Evolutionary conservation across 2,888 invertebrate species (phyloP), one percentile per base, ranked within the genome.

Genomic region (Meganola albula): DNA sequence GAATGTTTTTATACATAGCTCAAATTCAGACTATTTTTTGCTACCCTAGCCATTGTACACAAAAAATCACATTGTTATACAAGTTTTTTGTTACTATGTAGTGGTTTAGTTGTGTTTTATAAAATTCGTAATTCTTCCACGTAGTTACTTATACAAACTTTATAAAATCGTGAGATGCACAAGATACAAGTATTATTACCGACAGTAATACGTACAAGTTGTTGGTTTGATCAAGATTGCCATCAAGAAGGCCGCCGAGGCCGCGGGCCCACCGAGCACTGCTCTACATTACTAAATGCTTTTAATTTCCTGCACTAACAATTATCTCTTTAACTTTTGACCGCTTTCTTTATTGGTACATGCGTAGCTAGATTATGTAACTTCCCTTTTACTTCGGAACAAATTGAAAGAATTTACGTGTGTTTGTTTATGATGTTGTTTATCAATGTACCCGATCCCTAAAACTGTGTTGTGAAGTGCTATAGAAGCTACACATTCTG

Each of bases 321-420:
- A 84, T 85, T 85, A 85, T 82, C 79, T 82, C 63, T 67, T 83
- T 83, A 80, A 84, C 83, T 72, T 82, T 75, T 84, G 83, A 84
- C 84, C 84, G 79, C 79, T 80, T 79, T 84, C 80, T 79, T 74
- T 63, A 69, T 70, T 63, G 60, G 58, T 63, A 67, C 68, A n/a
- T n/a, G n/a, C 66, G 66, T n/a, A 62, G 57, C 58, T 45, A 53
- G 47, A 58, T 80, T 75, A 60, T 61, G 65, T 60, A 78, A 77
- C 70, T 63, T 74, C 74, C 74, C 60, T 60, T 53, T 42, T 37
- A 39, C 46, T 40, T 44, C 45, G n/a, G n/a, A n/a, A n/a, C n/a
- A n/a, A n/a, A n/a, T n/a, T n/a, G n/a, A n/a, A n/a, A n/a, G n/a
- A n/a, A n/a, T n/a, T n/a, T n/a, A n/a, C n/a, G n/a, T n/a, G n/a